A percentile compares a stretch with the other conserved stretches of the same genome.
Evolutionary conservation across 2,113 vertebrate genomes (phyloP).

Genomic region (Puma concolor): DNA sequence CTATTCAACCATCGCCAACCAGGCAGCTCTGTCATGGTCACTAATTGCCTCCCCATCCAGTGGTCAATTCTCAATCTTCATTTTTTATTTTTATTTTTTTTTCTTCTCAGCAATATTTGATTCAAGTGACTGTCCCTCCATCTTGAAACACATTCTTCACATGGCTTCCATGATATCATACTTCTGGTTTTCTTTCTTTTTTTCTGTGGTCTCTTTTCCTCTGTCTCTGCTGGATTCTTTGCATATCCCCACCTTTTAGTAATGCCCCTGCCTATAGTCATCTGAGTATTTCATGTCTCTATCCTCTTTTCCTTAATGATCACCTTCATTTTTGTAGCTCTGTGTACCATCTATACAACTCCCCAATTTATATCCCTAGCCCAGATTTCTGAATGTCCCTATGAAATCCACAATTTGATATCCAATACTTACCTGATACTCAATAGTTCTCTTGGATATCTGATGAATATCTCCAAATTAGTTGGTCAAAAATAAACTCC

Average conservation of each 20-base stretch:
- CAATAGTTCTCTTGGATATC: neutral
- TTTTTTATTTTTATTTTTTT: neutral
- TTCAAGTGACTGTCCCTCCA: neutral
- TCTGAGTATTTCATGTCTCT: neutral
- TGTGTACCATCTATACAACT: neutral
- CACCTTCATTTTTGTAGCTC: neutral
- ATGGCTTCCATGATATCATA: neutral
- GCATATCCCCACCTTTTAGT: neutral
- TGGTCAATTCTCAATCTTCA: neutral
- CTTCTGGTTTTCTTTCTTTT: neutral
- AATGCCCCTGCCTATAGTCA: neutral
- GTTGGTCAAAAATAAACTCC: neutral
- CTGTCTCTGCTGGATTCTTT: neutral
- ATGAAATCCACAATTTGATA: neutral
- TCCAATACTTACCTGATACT: neutral
- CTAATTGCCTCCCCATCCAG: neutral
- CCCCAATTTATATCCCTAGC: neutral
- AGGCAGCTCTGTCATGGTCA: neutral
- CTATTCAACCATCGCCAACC: neutral
- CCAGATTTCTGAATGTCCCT: neutral
- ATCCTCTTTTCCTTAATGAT: neutral
- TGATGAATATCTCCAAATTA: neutral
- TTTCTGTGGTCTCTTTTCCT: neutral
- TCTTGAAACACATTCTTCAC: neutral
- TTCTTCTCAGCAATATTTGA: neutral